phyloP scores from a whole-genome alignment of 2,113 vertebrate species.

The Tychaedon coryphoeus region DNA sequence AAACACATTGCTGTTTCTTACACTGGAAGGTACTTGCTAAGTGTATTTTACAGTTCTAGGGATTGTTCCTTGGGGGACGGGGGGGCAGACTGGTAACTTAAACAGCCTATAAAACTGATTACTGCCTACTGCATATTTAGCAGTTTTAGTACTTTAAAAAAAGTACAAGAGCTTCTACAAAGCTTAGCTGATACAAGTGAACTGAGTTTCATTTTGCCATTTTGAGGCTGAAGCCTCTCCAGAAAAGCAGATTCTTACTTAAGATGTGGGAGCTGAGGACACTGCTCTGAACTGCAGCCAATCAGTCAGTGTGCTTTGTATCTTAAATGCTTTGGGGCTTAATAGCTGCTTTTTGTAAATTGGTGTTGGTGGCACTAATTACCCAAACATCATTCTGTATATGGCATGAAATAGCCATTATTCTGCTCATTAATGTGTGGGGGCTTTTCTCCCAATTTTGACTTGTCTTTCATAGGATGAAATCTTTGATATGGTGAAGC shows the following conservation, averaged over 20 bases:
- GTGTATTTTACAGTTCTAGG: neutral
- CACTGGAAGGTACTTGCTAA: neutral
- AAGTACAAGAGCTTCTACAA: neutral
- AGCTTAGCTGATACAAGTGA: neutral
- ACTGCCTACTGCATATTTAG: neutral
- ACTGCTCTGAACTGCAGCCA: neutral
- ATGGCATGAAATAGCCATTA: neutral
- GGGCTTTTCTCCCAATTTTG: neutral
- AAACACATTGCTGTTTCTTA: neutral
- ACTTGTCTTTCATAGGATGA: slow-evolving; percentile 83
- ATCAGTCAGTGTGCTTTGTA: neutral
- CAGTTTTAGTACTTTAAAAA: neutral
- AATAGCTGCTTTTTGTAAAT: neutral
- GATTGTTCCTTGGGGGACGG: fast-evolving
- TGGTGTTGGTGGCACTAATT: neutral
- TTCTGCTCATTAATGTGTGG: neutral
- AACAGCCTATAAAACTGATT: neutral
- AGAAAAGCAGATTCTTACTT: neutral
- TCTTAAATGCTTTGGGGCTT: neutral
- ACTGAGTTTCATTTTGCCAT: neutral
- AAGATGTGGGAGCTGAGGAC: neutral
- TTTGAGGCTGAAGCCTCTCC: neutral
- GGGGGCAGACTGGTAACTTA: neutral
- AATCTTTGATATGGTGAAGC: slow-evolving; percentile 99
- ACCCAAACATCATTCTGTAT: neutral